A percentile compares a stretch with the other conserved stretches of the same genome.
Conservation (phyloP, 2,797 vertebrate species). For the Percopsis omiscomaycus region DNA sequence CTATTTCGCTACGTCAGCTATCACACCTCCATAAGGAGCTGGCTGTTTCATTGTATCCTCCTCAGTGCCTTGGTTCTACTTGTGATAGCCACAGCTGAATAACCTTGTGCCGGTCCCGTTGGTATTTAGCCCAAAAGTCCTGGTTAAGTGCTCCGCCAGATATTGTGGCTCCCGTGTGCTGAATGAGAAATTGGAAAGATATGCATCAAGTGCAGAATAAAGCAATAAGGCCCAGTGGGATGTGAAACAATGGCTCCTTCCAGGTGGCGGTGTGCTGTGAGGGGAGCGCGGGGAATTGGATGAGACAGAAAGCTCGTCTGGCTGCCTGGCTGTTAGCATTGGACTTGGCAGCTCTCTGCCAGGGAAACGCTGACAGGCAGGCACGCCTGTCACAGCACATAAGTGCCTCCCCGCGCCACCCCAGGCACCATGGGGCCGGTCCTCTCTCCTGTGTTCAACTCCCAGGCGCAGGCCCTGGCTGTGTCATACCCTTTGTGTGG, state of each 20-base stretch:
- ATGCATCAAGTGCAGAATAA: conserved; percentile 54
- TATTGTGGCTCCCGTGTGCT: conserved; percentile 34
- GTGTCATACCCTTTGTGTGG: conserved; percentile 49
- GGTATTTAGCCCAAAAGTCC: conserved; percentile 27
- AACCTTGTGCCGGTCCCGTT: conserved; percentile 21
- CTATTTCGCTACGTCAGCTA: conserved; percentile 19
- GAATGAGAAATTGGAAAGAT: conserved; percentile 49
- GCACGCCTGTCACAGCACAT: conserved; percentile 70
- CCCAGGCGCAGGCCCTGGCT: conserved; percentile 22
- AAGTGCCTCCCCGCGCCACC: conserved; percentile 61
- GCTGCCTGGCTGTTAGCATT: conserved; percentile 69
- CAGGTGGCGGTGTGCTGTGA: conserved; percentile 64
- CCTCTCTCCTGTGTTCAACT: conserved; percentile 35
- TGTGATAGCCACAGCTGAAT: conserved; percentile 20
- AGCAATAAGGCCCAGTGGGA: conserved; percentile 56
- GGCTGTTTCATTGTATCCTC: conserved; percentile 10
- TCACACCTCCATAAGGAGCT: background rate
- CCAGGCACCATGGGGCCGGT: conserved; percentile 52
- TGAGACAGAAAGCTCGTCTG: conserved; percentile 71
- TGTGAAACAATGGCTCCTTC: conserved; percentile 66
- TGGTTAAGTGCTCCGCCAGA: conserved; percentile 38
- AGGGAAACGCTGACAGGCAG: conserved; percentile 72
- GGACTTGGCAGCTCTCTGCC: conserved; percentile 74
- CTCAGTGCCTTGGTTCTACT: conserved; percentile 17
- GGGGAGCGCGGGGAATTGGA: conserved; percentile 65